phyloP scores from a whole-genome alignment of 2,113 vertebrate genomes.

The Psephotus haematonotus region DNA sequence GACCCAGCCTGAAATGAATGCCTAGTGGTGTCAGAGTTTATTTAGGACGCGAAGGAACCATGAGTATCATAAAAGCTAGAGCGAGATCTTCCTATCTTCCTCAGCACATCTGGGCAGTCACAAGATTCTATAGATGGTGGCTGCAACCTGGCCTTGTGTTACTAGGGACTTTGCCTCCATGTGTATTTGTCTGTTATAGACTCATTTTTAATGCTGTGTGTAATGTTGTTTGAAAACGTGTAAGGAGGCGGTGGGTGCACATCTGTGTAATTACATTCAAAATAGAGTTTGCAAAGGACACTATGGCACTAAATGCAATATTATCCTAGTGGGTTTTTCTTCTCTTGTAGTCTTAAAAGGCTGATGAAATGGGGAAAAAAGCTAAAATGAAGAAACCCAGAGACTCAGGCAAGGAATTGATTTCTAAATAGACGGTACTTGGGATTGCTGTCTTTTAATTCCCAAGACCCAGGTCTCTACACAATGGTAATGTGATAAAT shows the following conservation, averaged over 20 bases:
- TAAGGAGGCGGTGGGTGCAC: neutral
- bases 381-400: neutral
- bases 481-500: constrained; percentile 66
- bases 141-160: neutral
- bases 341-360: constrained; percentile 22
- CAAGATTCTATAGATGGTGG: neutral
- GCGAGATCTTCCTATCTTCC: neutral
- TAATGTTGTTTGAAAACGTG: constrained; percentile 42
- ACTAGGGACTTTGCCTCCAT: neutral
- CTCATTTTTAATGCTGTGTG: constrained; percentile 35
- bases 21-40: neutral
- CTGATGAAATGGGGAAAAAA: constrained; percentile 32
- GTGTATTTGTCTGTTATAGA: neutral
- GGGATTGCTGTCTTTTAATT: constrained; percentile 42
- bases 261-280: neutral
- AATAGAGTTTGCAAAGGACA: constrained; percentile 22
- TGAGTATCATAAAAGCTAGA: neutral
- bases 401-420: constrained; percentile 34
- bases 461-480: constrained; percentile 39
- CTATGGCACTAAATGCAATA: constrained; percentile 1
- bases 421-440: constrained; percentile 40
- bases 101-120: neutral
- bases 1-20: neutral
- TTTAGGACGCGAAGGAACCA: neutral
- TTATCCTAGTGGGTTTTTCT: neutral